Conservation (phyloP, 2,888 invertebrate genomes). For the Limnephilus lunatus region DNA sequence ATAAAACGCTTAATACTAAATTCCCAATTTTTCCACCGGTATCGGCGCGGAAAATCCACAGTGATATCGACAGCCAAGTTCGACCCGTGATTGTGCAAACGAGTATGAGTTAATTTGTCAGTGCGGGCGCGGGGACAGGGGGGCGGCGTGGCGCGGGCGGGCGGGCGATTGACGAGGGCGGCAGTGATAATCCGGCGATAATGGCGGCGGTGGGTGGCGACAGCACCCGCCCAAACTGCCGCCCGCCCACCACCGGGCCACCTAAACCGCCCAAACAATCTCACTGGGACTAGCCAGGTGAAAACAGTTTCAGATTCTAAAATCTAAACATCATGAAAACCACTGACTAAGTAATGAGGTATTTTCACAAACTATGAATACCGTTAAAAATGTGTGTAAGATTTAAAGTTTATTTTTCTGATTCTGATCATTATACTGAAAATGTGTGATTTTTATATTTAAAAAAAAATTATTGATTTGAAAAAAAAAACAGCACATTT, state of each 20-base stretch:
- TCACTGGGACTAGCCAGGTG: not conserved
- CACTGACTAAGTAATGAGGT: not conserved
- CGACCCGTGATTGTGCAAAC: slow-evolving; percentile 53
- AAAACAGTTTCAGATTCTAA: not conserved
- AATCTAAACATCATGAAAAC: not conserved
- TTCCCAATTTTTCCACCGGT: not conserved
- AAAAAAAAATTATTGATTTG: too few species aligned
- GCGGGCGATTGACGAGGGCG: slow-evolving; percentile 42
- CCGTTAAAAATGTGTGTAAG: not conserved
- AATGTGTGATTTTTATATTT: too few species aligned
- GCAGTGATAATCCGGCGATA: slow-evolving; percentile 65
- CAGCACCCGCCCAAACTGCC: slow-evolving; percentile 51
- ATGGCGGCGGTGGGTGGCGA: slow-evolving; percentile 59
- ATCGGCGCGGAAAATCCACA: slow-evolving; percentile 2
- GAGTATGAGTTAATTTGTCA: slow-evolving; percentile 63
- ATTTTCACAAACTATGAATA: too few species aligned
- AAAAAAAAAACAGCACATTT: too few species aligned
- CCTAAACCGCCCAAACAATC: slow-evolving; percentile 3
- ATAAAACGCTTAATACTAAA: not conserved
- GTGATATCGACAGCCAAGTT: slow-evolving; percentile 32
- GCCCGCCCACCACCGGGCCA: slow-evolving; percentile 2
- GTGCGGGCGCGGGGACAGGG: slow-evolving; percentile 41
- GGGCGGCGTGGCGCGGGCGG: slow-evolving; percentile 25
- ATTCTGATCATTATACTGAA: too few species aligned
- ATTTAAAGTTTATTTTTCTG: too few species aligned